A percentile compares a stretch with the other conserved stretches of the same genome.
phyloP scores from a whole-genome alignment of 2,888 invertebrate genomes.

The Agrotis clavis region DNA sequence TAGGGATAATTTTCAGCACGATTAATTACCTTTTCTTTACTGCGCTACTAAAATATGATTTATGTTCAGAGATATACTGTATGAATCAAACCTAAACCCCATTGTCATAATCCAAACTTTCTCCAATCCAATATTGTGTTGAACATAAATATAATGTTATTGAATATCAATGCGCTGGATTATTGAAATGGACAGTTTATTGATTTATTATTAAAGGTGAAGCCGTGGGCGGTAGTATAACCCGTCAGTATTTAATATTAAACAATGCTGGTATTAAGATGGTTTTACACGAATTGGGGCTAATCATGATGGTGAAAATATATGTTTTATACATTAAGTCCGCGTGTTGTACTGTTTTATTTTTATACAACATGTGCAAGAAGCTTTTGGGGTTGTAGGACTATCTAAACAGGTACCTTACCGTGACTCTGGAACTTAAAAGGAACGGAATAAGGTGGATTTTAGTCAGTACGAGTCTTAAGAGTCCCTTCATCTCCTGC shows the following conservation, averaged over 20 bases:
- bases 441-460: too few species aligned
- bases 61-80: neutral
- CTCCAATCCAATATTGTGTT: slow-evolving; percentile 52
- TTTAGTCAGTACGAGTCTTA: too few species aligned
- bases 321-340: neutral
- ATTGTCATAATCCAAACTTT: slow-evolving; percentile 42
- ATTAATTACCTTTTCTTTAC: too few species aligned
- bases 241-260: slow-evolving; percentile 34
- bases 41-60: too few species aligned
- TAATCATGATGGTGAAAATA: slow-evolving; percentile 8
- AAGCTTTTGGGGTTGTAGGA: too few species aligned
- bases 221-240: slow-evolving; percentile 44
- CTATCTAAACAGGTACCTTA: too few species aligned
- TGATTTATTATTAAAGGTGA: slow-evolving; percentile 52
- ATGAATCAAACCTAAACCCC: slow-evolving; percentile 12
- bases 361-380: too few species aligned
- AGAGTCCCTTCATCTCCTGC: too few species aligned
- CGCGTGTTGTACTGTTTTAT: neutral
- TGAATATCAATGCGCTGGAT: slow-evolving; percentile 51
- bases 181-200: slow-evolving; percentile 49
- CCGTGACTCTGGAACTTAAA: too few species aligned
- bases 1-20: too few species aligned
- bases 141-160: slow-evolving; percentile 52
- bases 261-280: slow-evolving; percentile 25
- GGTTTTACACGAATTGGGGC: slow-evolving; percentile 31